Conservation (phyloP, 2,888 invertebrate genomes). For the Aelia acuminata region DNA sequence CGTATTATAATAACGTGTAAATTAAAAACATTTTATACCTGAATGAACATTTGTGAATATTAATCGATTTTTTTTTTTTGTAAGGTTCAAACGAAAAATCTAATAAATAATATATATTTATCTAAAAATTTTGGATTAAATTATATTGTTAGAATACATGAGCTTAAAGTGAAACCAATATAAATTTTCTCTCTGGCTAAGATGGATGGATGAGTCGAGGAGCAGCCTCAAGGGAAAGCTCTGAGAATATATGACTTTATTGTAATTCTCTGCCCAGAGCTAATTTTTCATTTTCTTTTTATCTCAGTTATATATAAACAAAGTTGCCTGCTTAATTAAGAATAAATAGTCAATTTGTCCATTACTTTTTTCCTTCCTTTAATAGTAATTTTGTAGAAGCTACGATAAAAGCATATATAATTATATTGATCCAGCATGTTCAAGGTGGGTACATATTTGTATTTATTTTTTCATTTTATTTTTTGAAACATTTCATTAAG, state of each 20-base stretch:
- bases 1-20: too few species aligned
- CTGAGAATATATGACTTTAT: slow-evolving; percentile 5
- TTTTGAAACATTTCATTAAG: too few species aligned
- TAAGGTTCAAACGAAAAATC: not conserved
- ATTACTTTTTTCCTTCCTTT: not conserved
- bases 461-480: too few species aligned
- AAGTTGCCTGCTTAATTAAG: not conserved
- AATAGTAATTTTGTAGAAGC: too few species aligned
- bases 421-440: too few species aligned
- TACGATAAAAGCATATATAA: too few species aligned
- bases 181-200: not conserved
- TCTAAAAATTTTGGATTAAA: not conserved
- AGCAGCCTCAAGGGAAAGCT: not conserved
- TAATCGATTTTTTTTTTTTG: not conserved
- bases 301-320: not conserved
- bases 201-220: not conserved
- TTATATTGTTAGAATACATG: not conserved
- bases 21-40: too few species aligned
- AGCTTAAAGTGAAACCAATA: not conserved
- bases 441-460: too few species aligned
- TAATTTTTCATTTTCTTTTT: slow-evolving; percentile 21
- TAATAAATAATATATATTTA: not conserved
- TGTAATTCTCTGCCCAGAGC: not conserved
- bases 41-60: not conserved
- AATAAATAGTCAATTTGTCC: not conserved